Evolutionary conservation across 1,140 invertebrate genomes (phyloP).

Genomic region (Akabosia matsudoensis): DNA sequence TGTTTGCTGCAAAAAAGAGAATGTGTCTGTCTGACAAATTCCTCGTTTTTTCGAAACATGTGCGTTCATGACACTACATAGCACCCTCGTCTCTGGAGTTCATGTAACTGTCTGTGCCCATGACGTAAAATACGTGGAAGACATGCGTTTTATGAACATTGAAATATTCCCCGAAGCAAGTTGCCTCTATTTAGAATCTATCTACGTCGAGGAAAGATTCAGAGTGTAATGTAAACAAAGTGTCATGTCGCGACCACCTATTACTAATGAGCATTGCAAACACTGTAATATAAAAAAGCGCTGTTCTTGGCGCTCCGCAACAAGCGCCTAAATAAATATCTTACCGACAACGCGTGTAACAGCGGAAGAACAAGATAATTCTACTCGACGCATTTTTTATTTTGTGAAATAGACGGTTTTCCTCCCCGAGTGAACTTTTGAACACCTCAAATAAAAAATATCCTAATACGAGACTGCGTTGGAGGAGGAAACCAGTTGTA

Average conservation of each 20-base stretch:
- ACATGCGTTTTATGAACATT: neutral
- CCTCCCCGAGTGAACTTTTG: neutral
- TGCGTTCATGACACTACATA: neutral
- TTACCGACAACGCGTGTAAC: neutral
- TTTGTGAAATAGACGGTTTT: neutral
- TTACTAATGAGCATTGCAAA: neutral
- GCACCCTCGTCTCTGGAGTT: neutral
- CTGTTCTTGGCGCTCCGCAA: neutral
- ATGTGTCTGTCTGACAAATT: constrained; percentile 4
- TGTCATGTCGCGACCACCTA: neutral
- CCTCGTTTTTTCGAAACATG: neutral
- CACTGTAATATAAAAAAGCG: neutral
- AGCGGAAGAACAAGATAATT: neutral
- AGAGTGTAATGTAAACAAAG: neutral
- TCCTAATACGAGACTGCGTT: too few relatives aligned
- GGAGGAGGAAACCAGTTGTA: neutral
- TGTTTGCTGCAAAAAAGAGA: too few relatives aligned
- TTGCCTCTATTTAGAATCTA: neutral
- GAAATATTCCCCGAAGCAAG: neutral
- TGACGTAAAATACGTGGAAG: neutral
- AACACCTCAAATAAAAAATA: neutral
- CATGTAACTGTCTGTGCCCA: neutral
- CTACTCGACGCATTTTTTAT: neutral
- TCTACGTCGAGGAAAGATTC: neutral
- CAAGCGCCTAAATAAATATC: neutral